Evolutionary conservation across 2,797 vertebrate species (phyloP).

Genomic region (Onychomys leucogaster): DNA sequence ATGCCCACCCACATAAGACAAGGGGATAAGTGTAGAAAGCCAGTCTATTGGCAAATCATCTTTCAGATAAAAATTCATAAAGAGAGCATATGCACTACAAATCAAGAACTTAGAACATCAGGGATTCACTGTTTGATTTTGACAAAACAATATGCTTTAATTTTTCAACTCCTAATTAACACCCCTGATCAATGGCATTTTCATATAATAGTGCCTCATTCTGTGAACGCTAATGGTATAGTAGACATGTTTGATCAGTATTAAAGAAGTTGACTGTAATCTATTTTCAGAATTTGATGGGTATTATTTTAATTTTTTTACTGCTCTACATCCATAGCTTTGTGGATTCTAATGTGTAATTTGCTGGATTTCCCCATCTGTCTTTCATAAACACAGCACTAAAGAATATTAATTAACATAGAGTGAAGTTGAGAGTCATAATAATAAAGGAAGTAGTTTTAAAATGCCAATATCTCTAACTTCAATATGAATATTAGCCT

Average conservation of each 20-base stretch:
- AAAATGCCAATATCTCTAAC: not conserved
- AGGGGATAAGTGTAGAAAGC: not conserved
- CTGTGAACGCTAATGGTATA: conserved; percentile 83
- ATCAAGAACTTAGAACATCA: conserved; percentile 42
- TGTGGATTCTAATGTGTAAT: conserved; percentile 70
- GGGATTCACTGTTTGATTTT: conserved; percentile 67
- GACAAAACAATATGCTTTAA: conserved; percentile 74
- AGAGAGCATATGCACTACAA: not conserved
- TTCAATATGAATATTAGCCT: not conserved
- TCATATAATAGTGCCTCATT: conserved; percentile 84
- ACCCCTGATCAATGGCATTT: conserved; percentile 81
- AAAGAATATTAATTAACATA: conserved; percentile 14
- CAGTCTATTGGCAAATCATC: not conserved
- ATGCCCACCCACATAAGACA: not conserved
- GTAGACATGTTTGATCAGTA: conserved; percentile 85
- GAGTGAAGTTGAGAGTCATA: not conserved
- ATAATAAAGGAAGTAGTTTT: not conserved
- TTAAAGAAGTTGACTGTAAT: conserved; percentile 78
- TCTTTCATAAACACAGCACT: conserved; percentile 1
- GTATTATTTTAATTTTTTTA: conserved; percentile 82
- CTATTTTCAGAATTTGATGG: conserved; percentile 81
- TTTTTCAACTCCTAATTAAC: conserved; percentile 85
- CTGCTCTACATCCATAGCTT: conserved; percentile 66
- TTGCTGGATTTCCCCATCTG: conserved; percentile 70
- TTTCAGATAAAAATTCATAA: conserved; percentile 18